Conservation (phyloP, 2,888 invertebrate genomes). For the Rosalia funebris region DNA sequence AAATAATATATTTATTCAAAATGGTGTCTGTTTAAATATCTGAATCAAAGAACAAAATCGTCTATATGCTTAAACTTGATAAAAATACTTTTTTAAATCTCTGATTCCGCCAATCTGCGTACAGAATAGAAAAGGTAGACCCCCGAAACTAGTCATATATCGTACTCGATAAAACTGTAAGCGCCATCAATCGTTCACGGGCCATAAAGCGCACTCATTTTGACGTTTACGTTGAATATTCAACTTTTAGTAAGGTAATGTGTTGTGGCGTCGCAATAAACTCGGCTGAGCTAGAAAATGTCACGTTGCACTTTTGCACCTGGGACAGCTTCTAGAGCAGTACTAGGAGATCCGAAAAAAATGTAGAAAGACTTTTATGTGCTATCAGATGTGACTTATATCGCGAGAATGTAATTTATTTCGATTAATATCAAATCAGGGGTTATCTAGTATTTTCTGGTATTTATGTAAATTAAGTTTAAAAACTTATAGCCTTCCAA, state of each 20-base stretch:
- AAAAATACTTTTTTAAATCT: no score
- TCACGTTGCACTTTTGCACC: conserved; percentile 26
- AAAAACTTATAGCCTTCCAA: no score
- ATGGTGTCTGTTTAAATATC: no score
- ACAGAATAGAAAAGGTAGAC: conserved; percentile 16
- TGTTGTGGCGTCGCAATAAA: conserved; percentile 30
- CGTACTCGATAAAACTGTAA: conserved; percentile 42
- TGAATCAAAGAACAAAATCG: no score
- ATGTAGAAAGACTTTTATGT: not conserved
- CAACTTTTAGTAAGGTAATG: conserved; percentile 31
- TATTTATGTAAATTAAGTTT: no score
- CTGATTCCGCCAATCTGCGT: no score
- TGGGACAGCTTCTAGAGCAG: not conserved
- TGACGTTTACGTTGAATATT: conserved; percentile 41
- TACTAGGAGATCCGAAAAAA: not conserved
- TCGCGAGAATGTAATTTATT: no score
- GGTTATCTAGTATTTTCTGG: no score
- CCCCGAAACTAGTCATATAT: conserved; percentile 37
- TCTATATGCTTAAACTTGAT: no score
- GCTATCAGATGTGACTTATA: no score
- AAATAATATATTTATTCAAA: no score
- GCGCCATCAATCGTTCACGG: conserved; percentile 44
- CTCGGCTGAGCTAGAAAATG: conserved; percentile 11
- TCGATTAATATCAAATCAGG: no score
- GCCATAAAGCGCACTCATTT: conserved; percentile 41